Conservation (phyloP, 2,113 vertebrate species). For the Oplegnathus fasciatus region DNA sequence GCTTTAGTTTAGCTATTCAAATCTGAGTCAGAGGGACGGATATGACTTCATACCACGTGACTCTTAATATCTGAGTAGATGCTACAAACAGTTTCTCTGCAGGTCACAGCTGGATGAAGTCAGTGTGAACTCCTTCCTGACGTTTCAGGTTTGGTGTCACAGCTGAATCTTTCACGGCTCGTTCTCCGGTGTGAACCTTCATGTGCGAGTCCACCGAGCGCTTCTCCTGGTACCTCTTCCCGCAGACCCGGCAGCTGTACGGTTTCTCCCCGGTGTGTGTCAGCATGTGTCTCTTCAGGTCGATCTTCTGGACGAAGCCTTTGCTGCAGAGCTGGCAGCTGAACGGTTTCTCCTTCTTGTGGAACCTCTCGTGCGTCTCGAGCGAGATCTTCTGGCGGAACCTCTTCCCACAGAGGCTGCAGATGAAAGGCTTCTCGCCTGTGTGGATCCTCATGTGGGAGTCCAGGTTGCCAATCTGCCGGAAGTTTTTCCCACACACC, state of each 20-base stretch:
- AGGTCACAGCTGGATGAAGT: slow-evolving; percentile 72
- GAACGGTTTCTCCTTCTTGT: slow-evolving; percentile 75
- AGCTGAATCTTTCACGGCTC: neutral
- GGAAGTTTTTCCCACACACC: slow-evolving; percentile 86
- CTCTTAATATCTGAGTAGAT: too few species aligned
- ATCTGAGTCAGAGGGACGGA: neutral
- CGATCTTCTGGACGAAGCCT: slow-evolving; percentile 74
- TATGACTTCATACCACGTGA: neutral
- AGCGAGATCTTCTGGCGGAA: slow-evolving; percentile 76
- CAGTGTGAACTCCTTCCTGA: slow-evolving; percentile 27
- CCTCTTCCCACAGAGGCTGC: slow-evolving; percentile 80
- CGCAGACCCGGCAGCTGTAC: slow-evolving; percentile 68
- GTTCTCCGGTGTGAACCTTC: slow-evolving; percentile 68
- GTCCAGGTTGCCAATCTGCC: slow-evolving; percentile 85
- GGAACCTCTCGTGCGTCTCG: slow-evolving; percentile 86
- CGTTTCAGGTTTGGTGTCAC: neutral
- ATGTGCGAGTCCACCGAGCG: slow-evolving; percentile 75
- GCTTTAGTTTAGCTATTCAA: too few species aligned
- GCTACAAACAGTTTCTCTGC: neutral
- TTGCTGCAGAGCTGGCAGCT: slow-evolving; percentile 72
- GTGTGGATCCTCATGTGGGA: slow-evolving; percentile 88
- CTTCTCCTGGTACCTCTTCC: slow-evolving; percentile 77
- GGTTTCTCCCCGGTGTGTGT: slow-evolving; percentile 80
- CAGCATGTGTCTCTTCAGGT: slow-evolving; percentile 76
- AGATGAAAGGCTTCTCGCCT: slow-evolving; percentile 84